Base-by-base conservation (phyloP, 1,140 invertebrate species). In the Diprion similis region DNA sequence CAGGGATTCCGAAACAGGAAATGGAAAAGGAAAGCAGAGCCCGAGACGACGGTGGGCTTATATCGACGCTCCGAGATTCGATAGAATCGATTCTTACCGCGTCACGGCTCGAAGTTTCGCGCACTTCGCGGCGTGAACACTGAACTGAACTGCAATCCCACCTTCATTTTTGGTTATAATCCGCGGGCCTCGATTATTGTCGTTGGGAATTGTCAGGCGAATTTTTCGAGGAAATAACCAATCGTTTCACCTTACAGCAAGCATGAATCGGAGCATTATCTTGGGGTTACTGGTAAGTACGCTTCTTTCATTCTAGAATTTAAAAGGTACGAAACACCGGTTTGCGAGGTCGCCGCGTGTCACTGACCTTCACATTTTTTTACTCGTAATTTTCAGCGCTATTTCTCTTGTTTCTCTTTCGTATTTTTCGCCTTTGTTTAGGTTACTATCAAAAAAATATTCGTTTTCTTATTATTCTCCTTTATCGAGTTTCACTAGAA, bases 1-100 rank as follows among this genome's bases (percentile, higher is more conserved):
- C 59, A 72, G 45, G 68, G 47, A 66, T 74, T 73, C 64, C 74
- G 59, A 66, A 71, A 72, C 71, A 73, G 74, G 72, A 78, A 77
- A 74, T 66, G 68, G 51, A 74, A 78, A 80, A 72, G 70, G 73
- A 77, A 71, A 74, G 51, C 51, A 59, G 51, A 59, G 24, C 51
- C 11, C 51, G 51, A 59, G 51, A 59, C 3, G 7, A 13, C 51
- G 51, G 9, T 17, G 51, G 11, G 51, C 11, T 37, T 1, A 59
- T 59, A 59, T 59, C 51, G 51, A 13, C 51, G 51, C 11, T 17
- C 51, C 11, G n/a, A 59, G n/a, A 13, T 59, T 59, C 51, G 51
- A 59, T 59, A 59, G 11, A 59, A 59, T 59, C 51, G 51, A 59
- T 37, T 59, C 24, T 37, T n/a, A n/a, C n/a, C n/a, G n/a, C n/a